A percentile compares a stretch with the other conserved stretches of the same genome.
Conservation (phyloP, 23 tunicate species). For the Trididemnum nubilum region DNA sequence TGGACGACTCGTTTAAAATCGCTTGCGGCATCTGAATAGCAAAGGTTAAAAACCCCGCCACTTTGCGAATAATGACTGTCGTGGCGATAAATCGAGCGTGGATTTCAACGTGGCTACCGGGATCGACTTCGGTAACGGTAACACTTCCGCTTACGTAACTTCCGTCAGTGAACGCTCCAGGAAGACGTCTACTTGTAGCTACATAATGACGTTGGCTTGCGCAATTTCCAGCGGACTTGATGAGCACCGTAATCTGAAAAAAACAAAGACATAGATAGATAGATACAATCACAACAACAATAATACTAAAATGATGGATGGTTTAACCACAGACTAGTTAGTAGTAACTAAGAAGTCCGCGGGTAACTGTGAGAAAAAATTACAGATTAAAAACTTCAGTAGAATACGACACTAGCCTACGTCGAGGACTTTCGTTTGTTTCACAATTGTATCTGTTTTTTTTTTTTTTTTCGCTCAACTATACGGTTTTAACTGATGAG, state of each 20-base stretch:
- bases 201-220: constrained; percentile 36
- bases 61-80: constrained; percentile 68
- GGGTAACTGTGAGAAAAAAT: too few relatives aligned
- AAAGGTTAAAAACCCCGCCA: constrained; percentile 65
- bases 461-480: too few relatives aligned
- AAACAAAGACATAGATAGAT: background rate
- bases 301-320: too few relatives aligned
- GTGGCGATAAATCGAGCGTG: constrained; percentile 68
- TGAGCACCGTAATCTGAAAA: constrained; percentile 82
- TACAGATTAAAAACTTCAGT: too few relatives aligned
- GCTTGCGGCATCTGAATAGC: constrained; percentile 76
- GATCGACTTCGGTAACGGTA: constrained; percentile 22
- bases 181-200: constrained; percentile 49
- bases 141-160: constrained; percentile 62
- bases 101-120: constrained; percentile 62
- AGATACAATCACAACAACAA: too few relatives aligned
- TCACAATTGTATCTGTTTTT: too few relatives aligned
- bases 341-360: too few relatives aligned
- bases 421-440: too few relatives aligned
- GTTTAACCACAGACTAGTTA: too few relatives aligned
- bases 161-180: constrained; percentile 71
- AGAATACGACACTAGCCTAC: too few relatives aligned
- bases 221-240: constrained; percentile 59
- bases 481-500: too few relatives aligned
- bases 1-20: constrained; percentile 21